Percentiles rank a stretch among this genome's conserved stretches.
Conservation (phyloP, 2,797 vertebrate species). For the Chelon auratus region DNA sequence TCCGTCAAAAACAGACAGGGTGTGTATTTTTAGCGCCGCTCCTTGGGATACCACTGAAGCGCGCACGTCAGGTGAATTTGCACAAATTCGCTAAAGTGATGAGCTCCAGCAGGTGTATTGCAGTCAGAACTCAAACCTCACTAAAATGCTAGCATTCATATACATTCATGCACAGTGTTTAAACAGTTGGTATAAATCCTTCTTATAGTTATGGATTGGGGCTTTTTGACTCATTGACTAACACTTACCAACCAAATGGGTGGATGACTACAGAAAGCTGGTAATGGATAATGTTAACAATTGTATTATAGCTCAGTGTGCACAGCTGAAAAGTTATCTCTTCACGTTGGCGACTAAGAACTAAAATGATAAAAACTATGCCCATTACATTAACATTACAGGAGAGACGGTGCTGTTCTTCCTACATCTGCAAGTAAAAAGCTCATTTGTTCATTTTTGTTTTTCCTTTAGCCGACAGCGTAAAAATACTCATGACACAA, state of each 20-base stretch:
- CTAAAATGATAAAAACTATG: constrained; percentile 37
- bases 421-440: constrained; percentile 9
- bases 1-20: no score
- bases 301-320: constrained; percentile 8
- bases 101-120: no score
- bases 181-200: constrained; percentile 7
- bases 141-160: constrained; percentile 3
- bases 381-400: constrained; percentile 7
- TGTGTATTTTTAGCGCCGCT: no score
- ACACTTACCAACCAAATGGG: constrained; percentile 30
- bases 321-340: constrained; percentile 17
- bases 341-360: constrained; percentile 21
- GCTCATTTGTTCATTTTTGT: not conserved
- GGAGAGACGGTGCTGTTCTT: not conserved
- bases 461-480: constrained; percentile 4
- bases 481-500: not conserved
- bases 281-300: constrained; percentile 26
- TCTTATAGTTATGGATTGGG: constrained; percentile 14
- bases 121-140: no score
- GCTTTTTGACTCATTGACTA: constrained; percentile 27
- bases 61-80: no score
- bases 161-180: not conserved
- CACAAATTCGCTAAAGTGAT: no score
- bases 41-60: no score
- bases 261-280: constrained; percentile 41